These are phyloP conservation scores for Artemia sp. DNA, from an alignment of 2,888 invertebrate species.

Conservation along the genomic window DNA sequence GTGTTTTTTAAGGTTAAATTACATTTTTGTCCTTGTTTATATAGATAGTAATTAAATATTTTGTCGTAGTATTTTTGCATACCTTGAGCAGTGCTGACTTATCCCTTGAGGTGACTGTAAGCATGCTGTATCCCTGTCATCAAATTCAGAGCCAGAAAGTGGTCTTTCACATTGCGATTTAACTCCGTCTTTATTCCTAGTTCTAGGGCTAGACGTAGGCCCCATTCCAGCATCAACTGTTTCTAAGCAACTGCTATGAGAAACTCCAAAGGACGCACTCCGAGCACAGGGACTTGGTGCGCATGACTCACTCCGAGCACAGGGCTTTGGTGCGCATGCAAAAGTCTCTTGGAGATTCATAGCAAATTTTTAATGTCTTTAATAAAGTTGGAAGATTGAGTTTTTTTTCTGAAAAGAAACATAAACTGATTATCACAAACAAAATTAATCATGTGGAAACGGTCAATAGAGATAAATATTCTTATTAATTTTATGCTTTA, in stretches of 20 bases:
- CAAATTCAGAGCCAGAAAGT: not conserved
- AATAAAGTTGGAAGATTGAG: too few species aligned
- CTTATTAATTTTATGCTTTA: too few species aligned
- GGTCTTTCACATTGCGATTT: slow-evolving; percentile 7
- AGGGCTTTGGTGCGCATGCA: too few species aligned
- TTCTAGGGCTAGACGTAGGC: slow-evolving; percentile 2
- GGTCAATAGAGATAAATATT: too few species aligned
- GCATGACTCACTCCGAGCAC: not conserved
- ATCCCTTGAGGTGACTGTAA: slow-evolving; percentile 14
- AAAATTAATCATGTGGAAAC: too few species aligned
- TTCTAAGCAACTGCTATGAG: slow-evolving; percentile 2
- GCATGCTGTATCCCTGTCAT: slow-evolving; percentile 2
- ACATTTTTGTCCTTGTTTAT: too few species aligned
- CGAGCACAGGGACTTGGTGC: not conserved
- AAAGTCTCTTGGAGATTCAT: too few species aligned
- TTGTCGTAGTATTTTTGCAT: not conserved
- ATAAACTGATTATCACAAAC: too few species aligned
- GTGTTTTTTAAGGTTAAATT: too few species aligned
- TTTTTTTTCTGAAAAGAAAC: too few species aligned
- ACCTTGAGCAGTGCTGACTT: not conserved
- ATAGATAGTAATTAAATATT: too few species aligned
- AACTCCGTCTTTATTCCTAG: not conserved
- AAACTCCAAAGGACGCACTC: not conserved
- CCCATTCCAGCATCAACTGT: not conserved
- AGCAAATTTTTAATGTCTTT: too few species aligned